These are phyloP conservation scores for Phyto melanocephala DNA, from an alignment of 2,888 invertebrate genomes.

Conservation along the genomic window DNA sequence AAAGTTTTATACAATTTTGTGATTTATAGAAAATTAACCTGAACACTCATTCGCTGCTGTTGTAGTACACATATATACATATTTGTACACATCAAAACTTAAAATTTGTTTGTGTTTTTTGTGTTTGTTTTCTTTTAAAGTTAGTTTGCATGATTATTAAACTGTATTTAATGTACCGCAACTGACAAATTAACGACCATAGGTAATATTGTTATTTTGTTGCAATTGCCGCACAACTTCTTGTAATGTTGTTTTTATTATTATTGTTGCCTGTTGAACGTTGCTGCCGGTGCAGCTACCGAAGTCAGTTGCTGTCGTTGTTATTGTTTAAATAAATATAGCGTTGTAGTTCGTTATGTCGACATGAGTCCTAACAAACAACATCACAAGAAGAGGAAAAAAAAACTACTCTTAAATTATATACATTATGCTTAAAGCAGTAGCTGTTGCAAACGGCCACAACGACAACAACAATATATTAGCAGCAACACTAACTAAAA, in stretches of 20 bases:
- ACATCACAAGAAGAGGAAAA: constrained; percentile 12
- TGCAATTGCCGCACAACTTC: constrained; percentile 1
- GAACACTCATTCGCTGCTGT: no score
- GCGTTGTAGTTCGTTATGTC: constrained; percentile 63
- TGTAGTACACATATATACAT: background rate
- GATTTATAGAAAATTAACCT: constrained; percentile 50
- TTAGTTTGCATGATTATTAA: constrained; percentile 54
- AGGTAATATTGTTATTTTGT: constrained; percentile 51
- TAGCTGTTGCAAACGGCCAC: constrained; percentile 42
- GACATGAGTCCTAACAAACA: constrained; percentile 58
- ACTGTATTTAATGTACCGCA: constrained; percentile 65
- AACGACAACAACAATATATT: constrained; percentile 44
- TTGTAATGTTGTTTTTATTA: background rate
- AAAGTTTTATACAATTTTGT: constrained; percentile 52
- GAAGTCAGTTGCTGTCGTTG: constrained; percentile 11
- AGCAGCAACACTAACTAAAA: constrained; percentile 51
- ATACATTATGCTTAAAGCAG: constrained; percentile 56
- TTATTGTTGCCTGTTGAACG: constrained; percentile 10
- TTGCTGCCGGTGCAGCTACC: constrained; percentile 7
- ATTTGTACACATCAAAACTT: constrained; percentile 39
- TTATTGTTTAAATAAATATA: constrained; percentile 49
- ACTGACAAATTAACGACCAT: constrained; percentile 65
- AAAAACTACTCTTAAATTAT: constrained; percentile 56
- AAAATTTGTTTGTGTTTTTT: constrained; percentile 33
- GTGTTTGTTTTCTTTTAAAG: no score